These are phyloP conservation scores for Neelides sp. DNA, from an alignment of 1,140 invertebrate genomes.

Conservation along the genomic window DNA sequence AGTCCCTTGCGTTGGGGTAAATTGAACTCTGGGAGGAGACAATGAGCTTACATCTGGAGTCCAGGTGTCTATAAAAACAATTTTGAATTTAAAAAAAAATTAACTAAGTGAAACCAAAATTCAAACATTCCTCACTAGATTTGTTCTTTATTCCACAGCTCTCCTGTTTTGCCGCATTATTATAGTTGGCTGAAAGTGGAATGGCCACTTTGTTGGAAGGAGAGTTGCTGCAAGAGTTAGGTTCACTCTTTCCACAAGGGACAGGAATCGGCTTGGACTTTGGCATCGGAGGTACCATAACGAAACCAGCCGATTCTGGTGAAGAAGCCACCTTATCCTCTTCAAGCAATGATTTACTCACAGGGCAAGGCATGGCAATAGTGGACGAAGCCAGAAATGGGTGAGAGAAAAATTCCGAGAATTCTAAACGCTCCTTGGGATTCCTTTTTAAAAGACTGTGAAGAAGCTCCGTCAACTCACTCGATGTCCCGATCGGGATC, in stretches of 20 bases:
- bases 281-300: constrained; percentile 55
- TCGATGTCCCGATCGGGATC: constrained; percentile 82
- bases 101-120: background rate
- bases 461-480: constrained; percentile 74
- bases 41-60: constrained; percentile 68
- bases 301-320: constrained; percentile 44
- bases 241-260: constrained; percentile 25
- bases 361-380: constrained; percentile 21
- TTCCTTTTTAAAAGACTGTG: constrained; percentile 77
- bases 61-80: constrained; percentile 12
- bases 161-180: background rate
- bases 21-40: constrained; percentile 64
- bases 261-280: constrained; percentile 31
- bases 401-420: constrained; percentile 89
- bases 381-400: constrained; percentile 54
- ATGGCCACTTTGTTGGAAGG: constrained; percentile 13
- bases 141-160: constrained; percentile 16
- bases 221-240: constrained; percentile 24
- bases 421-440: constrained; percentile 86
- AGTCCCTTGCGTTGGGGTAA: constrained; percentile 27
- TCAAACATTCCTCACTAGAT: constrained; percentile 9
- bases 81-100: constrained; percentile 9
- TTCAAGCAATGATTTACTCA: constrained; percentile 22
- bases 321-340: constrained; percentile 28
- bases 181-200: constrained; percentile 11